Evolutionary conservation across 1,140 invertebrate genomes (phyloP).

Genomic region (Brachionus plicatilis): DNA sequence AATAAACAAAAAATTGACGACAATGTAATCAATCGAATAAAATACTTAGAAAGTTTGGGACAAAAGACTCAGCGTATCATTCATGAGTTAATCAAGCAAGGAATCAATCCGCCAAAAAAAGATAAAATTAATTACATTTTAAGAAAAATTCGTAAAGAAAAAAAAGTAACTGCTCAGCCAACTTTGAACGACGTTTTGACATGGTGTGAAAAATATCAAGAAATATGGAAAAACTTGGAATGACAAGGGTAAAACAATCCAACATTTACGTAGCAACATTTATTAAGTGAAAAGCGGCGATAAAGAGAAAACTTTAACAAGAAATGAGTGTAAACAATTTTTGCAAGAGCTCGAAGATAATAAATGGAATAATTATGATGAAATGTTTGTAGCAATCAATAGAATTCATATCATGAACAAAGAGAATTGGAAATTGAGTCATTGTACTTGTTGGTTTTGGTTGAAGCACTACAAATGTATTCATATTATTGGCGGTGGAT

Average conservation of each 20-base stretch:
- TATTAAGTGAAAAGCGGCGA: not conserved
- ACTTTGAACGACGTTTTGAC: not conserved
- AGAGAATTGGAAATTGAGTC: too few relatives aligned
- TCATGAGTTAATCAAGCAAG: not conserved
- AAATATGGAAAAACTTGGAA: not conserved
- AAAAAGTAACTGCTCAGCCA: not conserved
- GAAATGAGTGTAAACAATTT: not conserved
- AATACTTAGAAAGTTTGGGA: not conserved
- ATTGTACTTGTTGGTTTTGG: too few relatives aligned
- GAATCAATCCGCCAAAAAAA: not conserved
- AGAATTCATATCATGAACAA: too few relatives aligned
- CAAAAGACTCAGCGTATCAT: not conserved
- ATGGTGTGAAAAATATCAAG: not conserved
- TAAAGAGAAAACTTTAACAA: conserved; percentile 2
- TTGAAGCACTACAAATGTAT: too few relatives aligned
- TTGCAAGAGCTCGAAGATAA: not conserved
- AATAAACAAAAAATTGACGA: not conserved
- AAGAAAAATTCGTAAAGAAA: not conserved
- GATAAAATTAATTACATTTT: not conserved
- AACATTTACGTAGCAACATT: not conserved
- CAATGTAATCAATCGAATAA: not conserved
- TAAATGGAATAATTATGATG: not conserved
- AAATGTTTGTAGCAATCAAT: not conserved
- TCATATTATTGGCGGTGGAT: too few relatives aligned
- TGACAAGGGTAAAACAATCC: not conserved